Conservation (phyloP, 2,888 invertebrate genomes). For the Monoplex corrugatus region DNA sequence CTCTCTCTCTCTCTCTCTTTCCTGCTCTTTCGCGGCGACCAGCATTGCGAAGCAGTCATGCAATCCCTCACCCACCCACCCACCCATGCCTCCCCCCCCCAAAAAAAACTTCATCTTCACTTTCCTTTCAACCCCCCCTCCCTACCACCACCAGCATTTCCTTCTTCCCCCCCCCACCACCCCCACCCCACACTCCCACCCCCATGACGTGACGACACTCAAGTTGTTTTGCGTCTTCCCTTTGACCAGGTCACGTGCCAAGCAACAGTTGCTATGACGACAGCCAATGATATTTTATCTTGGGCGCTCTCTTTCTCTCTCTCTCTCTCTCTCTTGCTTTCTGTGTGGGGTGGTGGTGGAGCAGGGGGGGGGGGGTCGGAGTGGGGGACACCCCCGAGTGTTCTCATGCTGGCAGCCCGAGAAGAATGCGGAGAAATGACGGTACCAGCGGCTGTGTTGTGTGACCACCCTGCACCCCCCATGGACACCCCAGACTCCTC, state of each 20-base stretch:
- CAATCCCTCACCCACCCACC: background rate
- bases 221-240: background rate
- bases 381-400: too few species aligned
- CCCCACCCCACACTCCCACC: background rate
- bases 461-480: too few species aligned
- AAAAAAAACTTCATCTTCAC: too few species aligned
- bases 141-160: background rate
- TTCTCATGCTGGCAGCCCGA: too few species aligned
- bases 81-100: too few species aligned
- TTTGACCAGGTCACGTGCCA: conserved; percentile 34
- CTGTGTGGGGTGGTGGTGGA: too few species aligned
- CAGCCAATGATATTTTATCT: conserved; percentile 33
- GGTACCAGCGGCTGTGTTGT: too few species aligned
- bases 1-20: background rate
- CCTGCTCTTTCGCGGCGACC: background rate
- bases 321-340: too few species aligned
- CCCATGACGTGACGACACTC: conserved; percentile 5
- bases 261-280: conserved; percentile 38
- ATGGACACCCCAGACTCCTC: too few species aligned
- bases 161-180: background rate
- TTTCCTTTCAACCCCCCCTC: background rate
- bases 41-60: background rate
- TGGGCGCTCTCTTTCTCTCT: too few species aligned
- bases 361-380: too few species aligned
- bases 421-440: too few species aligned